Percentiles rank a stretch among this genome's conserved stretches.
Evolutionary conservation across 2,113 vertebrate genomes (phyloP).

Genomic region (Trogon surrucura): DNA sequence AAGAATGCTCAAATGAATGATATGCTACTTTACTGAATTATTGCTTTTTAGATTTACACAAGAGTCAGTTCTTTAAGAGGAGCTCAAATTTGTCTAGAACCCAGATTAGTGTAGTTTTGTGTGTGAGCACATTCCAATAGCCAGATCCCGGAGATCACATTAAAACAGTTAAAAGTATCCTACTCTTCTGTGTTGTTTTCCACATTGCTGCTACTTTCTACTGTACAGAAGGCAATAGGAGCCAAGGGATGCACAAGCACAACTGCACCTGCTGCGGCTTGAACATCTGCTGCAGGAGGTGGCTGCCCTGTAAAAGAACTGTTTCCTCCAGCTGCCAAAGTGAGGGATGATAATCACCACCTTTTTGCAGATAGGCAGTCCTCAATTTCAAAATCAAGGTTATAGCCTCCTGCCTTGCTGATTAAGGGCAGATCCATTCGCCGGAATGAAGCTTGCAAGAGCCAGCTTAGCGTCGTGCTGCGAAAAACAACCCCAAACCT

Average conservation of each 20-base stretch:
- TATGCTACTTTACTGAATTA: background rate
- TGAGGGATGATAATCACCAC: background rate
- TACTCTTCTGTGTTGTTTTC: background rate
- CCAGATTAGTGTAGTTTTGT: background rate
- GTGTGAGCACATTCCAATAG: no score
- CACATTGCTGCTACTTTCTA: background rate
- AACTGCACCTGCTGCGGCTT: background rate
- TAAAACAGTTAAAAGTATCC: background rate
- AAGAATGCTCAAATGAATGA: background rate
- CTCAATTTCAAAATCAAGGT: background rate
- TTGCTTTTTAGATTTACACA: background rate
- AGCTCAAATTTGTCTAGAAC: background rate
- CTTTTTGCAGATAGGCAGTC: background rate
- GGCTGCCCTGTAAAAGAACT: fast-evolving
- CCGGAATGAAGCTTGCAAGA: background rate
- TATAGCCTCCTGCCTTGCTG: background rate
- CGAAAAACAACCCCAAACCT: background rate
- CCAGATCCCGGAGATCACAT: background rate
- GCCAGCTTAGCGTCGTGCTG: background rate
- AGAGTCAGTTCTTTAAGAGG: background rate
- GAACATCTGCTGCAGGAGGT: background rate
- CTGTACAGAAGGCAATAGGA: background rate
- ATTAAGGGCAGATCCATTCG: background rate
- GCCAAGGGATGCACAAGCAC: background rate
- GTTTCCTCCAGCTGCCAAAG: background rate